These are phyloP conservation scores for Luffia ferchaultella DNA, from an alignment of 2,888 invertebrate genomes.

Conservation along the genomic window DNA sequence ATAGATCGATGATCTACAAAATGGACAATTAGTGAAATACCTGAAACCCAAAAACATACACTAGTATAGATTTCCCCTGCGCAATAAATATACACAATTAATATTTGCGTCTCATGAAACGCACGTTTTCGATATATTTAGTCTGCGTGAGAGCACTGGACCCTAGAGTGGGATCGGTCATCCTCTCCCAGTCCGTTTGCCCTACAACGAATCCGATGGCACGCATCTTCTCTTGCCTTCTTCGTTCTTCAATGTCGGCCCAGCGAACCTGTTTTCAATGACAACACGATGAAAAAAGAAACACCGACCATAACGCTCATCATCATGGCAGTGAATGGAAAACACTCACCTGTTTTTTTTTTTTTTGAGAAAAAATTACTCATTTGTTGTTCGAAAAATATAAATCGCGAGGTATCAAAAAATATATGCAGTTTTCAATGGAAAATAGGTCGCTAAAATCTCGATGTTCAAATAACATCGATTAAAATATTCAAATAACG, in stretches of 20 bases:
- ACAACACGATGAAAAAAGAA: slow-evolving; percentile 39
- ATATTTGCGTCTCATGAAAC: slow-evolving; percentile 34
- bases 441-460: too few species aligned
- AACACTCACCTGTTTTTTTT: slow-evolving; percentile 23
- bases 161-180: slow-evolving; percentile 92
- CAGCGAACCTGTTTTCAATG: slow-evolving; percentile 83
- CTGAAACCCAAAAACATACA: too few species aligned
- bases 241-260: slow-evolving; percentile 96
- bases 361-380: slow-evolving; percentile 4
- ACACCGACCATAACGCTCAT: slow-evolving; percentile 15
- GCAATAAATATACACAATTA: too few species aligned
- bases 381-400: slow-evolving; percentile 5
- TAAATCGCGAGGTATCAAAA: too few species aligned
- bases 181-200: slow-evolving; percentile 94
- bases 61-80: too few species aligned
- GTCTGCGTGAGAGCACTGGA: slow-evolving; percentile 91
- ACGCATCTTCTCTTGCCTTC: slow-evolving; percentile 90
- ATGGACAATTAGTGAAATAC: too few species aligned
- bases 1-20: too few species aligned
- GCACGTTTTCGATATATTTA: slow-evolving; percentile 84
- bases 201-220: slow-evolving; percentile 97
- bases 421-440: too few species aligned
- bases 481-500: too few species aligned
- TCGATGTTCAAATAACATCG: too few species aligned
- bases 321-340: slow-evolving; percentile 1